Percentiles rank a stretch among this genome's conserved stretches.
These are phyloP conservation scores for Crocuta crocuta DNA, from an alignment of 2,113 vertebrate species.

Conservation along the genomic window DNA sequence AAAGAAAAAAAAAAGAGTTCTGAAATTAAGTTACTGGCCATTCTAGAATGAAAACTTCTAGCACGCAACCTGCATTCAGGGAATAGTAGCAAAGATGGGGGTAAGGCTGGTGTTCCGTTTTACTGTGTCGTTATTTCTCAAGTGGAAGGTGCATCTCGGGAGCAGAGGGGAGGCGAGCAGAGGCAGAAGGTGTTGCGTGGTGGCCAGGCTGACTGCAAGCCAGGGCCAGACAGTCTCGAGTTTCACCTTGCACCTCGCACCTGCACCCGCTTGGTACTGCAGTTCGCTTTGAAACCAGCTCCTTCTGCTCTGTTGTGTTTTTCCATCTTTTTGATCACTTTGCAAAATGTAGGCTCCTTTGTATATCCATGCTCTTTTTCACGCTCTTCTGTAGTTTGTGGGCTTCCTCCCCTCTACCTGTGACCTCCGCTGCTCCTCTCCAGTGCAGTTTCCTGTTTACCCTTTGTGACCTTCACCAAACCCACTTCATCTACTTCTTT, in stretches of 20 bases:
- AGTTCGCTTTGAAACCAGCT: neutral
- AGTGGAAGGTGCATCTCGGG: neutral
- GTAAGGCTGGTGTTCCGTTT: too few relatives aligned
- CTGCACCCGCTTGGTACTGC: neutral
- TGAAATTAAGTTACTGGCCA: neutral
- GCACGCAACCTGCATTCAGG: neutral
- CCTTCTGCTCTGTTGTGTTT: neutral
- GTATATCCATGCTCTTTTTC: neutral
- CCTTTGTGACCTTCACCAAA: neutral
- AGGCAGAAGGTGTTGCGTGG: neutral
- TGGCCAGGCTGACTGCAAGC: accelerated
- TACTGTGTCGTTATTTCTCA: neutral
- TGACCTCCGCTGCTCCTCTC: neutral
- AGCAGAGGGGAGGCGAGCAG: neutral
- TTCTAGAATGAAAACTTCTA: neutral
- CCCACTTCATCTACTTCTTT: neutral
- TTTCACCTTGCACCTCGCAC: neutral
- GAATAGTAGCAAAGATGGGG: neutral
- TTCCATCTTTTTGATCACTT: neutral
- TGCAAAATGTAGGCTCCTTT: neutral
- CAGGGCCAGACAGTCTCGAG: neutral
- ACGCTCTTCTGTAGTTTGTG: neutral
- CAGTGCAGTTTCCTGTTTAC: too few relatives aligned
- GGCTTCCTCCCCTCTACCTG: neutral
- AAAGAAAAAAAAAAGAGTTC: neutral